Evolutionary conservation across 2,888 invertebrate species (phyloP).

Genomic region (Phrixothrix hirtus): DNA sequence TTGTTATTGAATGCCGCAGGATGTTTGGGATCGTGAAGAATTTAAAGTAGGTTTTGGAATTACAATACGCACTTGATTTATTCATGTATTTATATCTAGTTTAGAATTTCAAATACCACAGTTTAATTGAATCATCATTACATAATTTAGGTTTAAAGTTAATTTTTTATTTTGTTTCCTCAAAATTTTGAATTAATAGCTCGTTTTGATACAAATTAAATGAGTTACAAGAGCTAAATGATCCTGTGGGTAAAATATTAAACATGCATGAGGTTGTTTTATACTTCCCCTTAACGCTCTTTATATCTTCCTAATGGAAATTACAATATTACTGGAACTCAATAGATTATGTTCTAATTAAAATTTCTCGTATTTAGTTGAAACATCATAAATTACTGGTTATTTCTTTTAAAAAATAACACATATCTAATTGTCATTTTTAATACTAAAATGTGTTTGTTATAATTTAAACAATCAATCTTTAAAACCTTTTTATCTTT

Average conservation of each 20-base stretch:
- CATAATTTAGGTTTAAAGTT: conserved; percentile 6
- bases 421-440: too few species aligned
- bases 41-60: conserved; percentile 40
- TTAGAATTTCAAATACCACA: conserved; percentile 27
- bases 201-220: conserved; percentile 53
- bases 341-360: conserved; percentile 28
- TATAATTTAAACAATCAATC: not conserved
- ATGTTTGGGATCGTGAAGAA: conserved; percentile 41
- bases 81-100: too few species aligned
- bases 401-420: conserved; percentile 2
- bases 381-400: conserved; percentile 2
- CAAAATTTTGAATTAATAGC: conserved; percentile 43
- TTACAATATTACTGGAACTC: conserved; percentile 28
- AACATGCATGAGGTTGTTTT: conserved; percentile 49
- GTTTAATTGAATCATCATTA: conserved; percentile 9
- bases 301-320: conserved; percentile 29
- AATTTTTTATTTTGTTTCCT: conserved; percentile 25
- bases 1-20: conserved; percentile 51
- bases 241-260: conserved; percentile 51
- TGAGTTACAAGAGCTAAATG: conserved; percentile 51
- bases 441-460: too few species aligned
- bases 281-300: conserved; percentile 29
- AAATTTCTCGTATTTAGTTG: conserved; percentile 25
- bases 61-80: too few species aligned
- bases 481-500: not conserved